Evolutionary conservation across 2,888 invertebrate genomes (phyloP).

Genomic region (Yponomeuta evonymella): DNA sequence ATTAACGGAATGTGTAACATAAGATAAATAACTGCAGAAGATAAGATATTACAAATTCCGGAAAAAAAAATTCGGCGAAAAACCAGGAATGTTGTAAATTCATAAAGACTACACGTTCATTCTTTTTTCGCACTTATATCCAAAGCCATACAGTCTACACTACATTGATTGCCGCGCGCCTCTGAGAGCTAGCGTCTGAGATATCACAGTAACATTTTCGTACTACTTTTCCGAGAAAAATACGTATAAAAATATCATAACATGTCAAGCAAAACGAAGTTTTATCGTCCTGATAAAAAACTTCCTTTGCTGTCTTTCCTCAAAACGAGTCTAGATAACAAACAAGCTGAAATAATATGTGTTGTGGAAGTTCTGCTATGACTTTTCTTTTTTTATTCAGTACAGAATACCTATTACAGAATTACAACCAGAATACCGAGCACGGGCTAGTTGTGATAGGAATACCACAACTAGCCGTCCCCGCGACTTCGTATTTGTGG

Average conservation of each 20-base stretch:
- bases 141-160: neutral
- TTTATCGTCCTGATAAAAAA: neutral
- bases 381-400: neutral
- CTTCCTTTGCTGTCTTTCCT: neutral
- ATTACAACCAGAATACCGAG: no score
- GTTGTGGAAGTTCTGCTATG: neutral
- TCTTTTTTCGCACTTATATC: neutral
- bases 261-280: neutral
- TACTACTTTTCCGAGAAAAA: neutral
- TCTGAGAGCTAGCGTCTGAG: neutral
- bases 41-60: neutral
- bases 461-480: no score
- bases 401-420: neutral
- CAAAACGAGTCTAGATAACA: neutral
- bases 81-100: neutral
- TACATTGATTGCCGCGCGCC: neutral
- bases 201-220: neutral
- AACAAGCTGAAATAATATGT: neutral
- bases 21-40: neutral
- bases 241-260: neutral
- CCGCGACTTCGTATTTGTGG: no score
- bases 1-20: neutral
- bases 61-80: neutral
- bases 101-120: neutral
- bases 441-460: no score